Evolutionary conservation across 2,888 invertebrate species (phyloP).

Genomic region (Mesorhabditis spiculigera): DNA sequence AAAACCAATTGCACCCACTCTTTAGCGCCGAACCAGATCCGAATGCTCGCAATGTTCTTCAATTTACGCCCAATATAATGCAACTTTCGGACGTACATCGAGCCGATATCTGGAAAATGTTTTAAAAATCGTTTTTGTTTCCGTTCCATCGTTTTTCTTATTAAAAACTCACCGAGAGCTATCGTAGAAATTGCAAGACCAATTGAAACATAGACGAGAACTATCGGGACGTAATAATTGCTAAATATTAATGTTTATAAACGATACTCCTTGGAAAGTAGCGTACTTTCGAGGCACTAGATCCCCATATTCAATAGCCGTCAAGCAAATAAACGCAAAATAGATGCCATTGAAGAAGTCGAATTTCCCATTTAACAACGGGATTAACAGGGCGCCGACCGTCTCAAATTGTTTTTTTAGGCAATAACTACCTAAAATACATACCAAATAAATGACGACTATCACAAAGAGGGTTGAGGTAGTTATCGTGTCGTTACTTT

Average conservation of each 20-base stretch:
- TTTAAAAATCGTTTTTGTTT: neutral
- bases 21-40: constrained; percentile 55
- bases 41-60: constrained; percentile 48
- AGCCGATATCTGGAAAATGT: constrained; percentile 46
- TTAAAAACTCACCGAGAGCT: constrained; percentile 40
- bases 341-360: constrained; percentile 56
- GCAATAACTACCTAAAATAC: too few species aligned
- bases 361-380: constrained; percentile 38
- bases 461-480: constrained; percentile 37
- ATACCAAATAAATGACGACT: constrained; percentile 35
- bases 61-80: constrained; percentile 50
- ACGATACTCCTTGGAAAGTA: neutral
- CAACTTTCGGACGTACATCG: constrained; percentile 50
- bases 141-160: too few species aligned
- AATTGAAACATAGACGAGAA: constrained; percentile 52
- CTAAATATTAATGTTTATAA: constrained; percentile 23
- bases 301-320: constrained; percentile 56
- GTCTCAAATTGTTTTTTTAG: constrained; percentile 10
- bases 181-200: constrained; percentile 55
- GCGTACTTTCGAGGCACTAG: constrained; percentile 45
- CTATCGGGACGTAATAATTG: constrained; percentile 46
- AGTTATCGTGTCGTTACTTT: constrained; percentile 19
- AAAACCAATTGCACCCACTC: constrained; percentile 25
- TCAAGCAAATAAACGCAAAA: constrained; percentile 52
- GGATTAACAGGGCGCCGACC: constrained; percentile 34